Percentiles rank a stretch among this genome's conserved stretches.
These are phyloP conservation scores for Callionymus lyra DNA, from an alignment of 2,113 vertebrate species.

Conservation along the genomic window DNA sequence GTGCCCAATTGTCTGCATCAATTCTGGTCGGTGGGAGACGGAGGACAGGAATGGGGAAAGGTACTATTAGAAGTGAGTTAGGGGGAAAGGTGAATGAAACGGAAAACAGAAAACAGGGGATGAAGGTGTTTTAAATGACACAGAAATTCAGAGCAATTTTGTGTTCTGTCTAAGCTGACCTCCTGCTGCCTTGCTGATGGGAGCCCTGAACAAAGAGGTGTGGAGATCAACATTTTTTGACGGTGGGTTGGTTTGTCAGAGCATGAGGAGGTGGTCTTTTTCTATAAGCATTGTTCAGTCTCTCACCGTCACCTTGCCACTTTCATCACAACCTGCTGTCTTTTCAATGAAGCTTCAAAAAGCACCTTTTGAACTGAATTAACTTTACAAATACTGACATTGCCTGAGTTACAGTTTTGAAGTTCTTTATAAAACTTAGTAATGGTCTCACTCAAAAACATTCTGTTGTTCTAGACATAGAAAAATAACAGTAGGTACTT, in stretches of 20 bases:
- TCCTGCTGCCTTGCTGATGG: slow-evolving; percentile 58
- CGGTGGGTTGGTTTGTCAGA: slow-evolving; percentile 40
- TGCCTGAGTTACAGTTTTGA: no score
- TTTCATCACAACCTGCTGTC: slow-evolving; percentile 11
- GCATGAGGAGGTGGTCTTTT: slow-evolving; percentile 37
- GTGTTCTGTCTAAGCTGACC: slow-evolving; percentile 57
- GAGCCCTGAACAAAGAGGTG: slow-evolving; percentile 18
- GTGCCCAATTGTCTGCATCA: slow-evolving; percentile 58
- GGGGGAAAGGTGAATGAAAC: slow-evolving; percentile 33
- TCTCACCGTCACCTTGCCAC: slow-evolving; percentile 55
- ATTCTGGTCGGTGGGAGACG: slow-evolving; percentile 60
- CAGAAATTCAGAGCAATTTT: slow-evolving; percentile 67
- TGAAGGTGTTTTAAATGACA: slow-evolving; percentile 69
- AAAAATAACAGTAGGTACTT: no score
- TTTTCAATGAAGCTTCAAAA: neutral
- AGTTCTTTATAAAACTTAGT: no score
- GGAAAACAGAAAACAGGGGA: slow-evolving; percentile 42
- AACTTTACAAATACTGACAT: no score
- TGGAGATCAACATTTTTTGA: slow-evolving; percentile 56
- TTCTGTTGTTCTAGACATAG: no score
- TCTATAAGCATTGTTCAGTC: slow-evolving; percentile 40
- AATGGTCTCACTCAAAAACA: no score
- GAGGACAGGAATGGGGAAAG: slow-evolving; percentile 41
- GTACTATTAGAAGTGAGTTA: slow-evolving; percentile 41
- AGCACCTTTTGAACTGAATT: no score